Evolutionary conservation across 2,797 vertebrate genomes (phyloP).

Genomic region (Amazonetta brasiliensis): DNA sequence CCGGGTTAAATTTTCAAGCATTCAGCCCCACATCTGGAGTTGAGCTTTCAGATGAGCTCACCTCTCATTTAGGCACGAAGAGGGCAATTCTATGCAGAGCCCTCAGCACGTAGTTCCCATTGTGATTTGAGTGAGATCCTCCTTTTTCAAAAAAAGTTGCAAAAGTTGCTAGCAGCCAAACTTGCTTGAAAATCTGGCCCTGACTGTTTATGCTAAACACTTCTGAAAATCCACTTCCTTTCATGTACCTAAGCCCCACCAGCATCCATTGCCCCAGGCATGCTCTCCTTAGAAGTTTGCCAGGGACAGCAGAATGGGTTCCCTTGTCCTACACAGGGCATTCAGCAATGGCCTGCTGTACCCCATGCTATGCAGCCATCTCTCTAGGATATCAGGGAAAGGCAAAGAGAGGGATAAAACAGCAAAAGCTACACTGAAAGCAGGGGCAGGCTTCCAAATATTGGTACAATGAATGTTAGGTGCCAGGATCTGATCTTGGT

Average conservation of each 20-base stretch:
- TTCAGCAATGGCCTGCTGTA: background rate
- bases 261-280: rapidly evolving
- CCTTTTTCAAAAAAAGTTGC: background rate
- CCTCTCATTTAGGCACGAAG: slow-evolving; percentile 43
- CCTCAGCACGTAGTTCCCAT: background rate
- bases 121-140: background rate
- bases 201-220: background rate
- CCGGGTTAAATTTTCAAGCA: slow-evolving; percentile 72
- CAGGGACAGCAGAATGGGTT: background rate
- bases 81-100: slow-evolving; percentile 54
- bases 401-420: background rate
- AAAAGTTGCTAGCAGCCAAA: slow-evolving; percentile 3
- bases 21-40: slow-evolving; percentile 74
- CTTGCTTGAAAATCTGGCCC: background rate
- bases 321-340: background rate
- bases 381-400: background rate
- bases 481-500: background rate
- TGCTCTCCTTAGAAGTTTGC: background rate
- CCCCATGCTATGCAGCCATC: background rate
- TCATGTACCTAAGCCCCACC: background rate
- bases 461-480: background rate
- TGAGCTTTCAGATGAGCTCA: slow-evolving; percentile 65
- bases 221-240: background rate
- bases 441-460: background rate
- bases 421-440: background rate